phyloP scores from a whole-genome alignment of 1,140 invertebrate species.

The Drosophila sp. region DNA sequence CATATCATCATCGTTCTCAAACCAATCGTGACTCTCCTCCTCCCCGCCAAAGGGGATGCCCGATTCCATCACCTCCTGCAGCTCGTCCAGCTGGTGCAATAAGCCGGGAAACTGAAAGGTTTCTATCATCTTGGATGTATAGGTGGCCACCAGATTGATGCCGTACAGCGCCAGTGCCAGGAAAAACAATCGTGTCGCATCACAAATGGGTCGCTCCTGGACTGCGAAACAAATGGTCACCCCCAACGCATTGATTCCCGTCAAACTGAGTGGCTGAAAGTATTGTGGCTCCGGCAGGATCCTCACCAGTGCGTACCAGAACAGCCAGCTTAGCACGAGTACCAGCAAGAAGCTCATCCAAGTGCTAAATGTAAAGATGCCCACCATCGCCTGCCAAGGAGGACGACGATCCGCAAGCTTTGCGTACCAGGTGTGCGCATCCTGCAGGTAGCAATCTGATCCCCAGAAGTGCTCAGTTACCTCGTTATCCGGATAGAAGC shows the following conservation, averaged over 20 bases:
- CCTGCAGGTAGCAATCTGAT: slow-evolving; percentile 85
- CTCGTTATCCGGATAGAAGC: slow-evolving; percentile 86
- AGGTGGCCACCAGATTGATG: slow-evolving; percentile 85
- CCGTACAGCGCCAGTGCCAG: slow-evolving; percentile 85
- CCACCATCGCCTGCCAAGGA: slow-evolving; percentile 85
- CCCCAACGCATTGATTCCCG: slow-evolving; percentile 85
- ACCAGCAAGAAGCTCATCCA: slow-evolving; percentile 84
- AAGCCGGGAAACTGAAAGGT: slow-evolving; percentile 85
- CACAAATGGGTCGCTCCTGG: slow-evolving; percentile 84
- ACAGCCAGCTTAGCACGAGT: slow-evolving; percentile 83
- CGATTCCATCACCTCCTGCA: slow-evolving; percentile 84
- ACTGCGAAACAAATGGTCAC: slow-evolving; percentile 84
- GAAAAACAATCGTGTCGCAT: slow-evolving; percentile 85
- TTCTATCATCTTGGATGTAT: slow-evolving; percentile 86
- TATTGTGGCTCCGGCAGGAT: slow-evolving; percentile 83
- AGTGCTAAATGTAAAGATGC: slow-evolving; percentile 84
- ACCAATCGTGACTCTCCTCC: slow-evolving; percentile 85
- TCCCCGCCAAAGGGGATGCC: slow-evolving; percentile 85
- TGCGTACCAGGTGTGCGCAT: slow-evolving; percentile 86
- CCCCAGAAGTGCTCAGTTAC: slow-evolving; percentile 86
- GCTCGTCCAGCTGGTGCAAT: slow-evolving; percentile 85
- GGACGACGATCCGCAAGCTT: slow-evolving; percentile 84
- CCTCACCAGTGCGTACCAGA: slow-evolving; percentile 84
- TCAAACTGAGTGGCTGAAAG: slow-evolving; percentile 82
- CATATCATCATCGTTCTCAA: slow-evolving; percentile 85